Percentiles rank a stretch among this genome's conserved stretches.
Conservation (phyloP, 2,888 invertebrate genomes). For the Cerceris ruficornis region DNA sequence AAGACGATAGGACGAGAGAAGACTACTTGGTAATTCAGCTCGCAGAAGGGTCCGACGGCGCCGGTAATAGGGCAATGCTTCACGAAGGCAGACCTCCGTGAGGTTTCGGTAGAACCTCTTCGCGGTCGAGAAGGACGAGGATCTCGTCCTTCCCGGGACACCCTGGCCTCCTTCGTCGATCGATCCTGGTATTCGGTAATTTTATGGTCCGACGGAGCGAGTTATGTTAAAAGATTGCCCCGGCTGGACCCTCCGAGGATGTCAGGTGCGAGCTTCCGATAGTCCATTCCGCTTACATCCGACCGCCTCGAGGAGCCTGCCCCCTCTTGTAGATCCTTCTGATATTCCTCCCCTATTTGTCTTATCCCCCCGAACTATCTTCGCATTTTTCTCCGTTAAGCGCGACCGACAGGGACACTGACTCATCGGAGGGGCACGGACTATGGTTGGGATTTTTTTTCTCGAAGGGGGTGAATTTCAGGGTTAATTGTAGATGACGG, state of each 20-base stretch:
- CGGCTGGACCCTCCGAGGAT: slow-evolving; percentile 1
- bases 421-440: no score
- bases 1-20: slow-evolving; percentile 6
- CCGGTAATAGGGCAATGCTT: slow-evolving; percentile 61
- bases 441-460: neutral
- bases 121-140: slow-evolving; percentile 36
- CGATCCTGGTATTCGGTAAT: slow-evolving; percentile 69
- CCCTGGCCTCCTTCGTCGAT: slow-evolving; percentile 46
- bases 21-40: slow-evolving; percentile 57
- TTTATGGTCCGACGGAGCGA: slow-evolving; percentile 70
- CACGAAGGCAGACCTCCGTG: slow-evolving; percentile 30
- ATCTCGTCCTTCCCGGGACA: slow-evolving; percentile 9
- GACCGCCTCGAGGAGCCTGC: neutral
- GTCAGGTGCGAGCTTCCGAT: slow-evolving; percentile 36
- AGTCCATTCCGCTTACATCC: slow-evolving; percentile 2
- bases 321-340: neutral
- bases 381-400: neutral
- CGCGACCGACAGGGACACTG: neutral
- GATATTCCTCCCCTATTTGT: neutral
- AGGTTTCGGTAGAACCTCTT: slow-evolving; percentile 37
- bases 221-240: slow-evolving; percentile 57
- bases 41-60: slow-evolving; percentile 46
- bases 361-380: neutral
- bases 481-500: no score
- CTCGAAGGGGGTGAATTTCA: no score